Evolutionary conservation across 2,113 vertebrate species (phyloP), one percentile per base, ranked within the genome.

Genomic region (Cinclus mexicanus): DNA sequence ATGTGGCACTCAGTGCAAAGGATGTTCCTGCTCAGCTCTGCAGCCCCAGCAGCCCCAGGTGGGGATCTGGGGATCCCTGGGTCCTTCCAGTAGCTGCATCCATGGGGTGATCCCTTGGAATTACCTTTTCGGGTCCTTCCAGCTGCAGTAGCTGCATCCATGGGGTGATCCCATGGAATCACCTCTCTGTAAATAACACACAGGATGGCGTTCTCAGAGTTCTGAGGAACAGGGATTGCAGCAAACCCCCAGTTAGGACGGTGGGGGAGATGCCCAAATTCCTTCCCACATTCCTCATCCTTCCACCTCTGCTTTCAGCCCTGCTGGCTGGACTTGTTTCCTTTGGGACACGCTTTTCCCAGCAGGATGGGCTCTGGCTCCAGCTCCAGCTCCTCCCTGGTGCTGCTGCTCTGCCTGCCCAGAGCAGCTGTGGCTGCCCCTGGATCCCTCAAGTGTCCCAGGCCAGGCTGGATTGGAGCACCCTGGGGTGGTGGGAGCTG

Each of bases 111-210:
- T 61, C 37, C 37, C 26, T 18, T 28, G 26, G 26, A 16, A 53
- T 53, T 28, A 26, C 49, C 24, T 50, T 37, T 37, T 37, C 8
- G 17, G 49, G 49, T 50, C 50, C 16, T 67, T 6, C 15, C 44
- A 68, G 65, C 46, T 67, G 16, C 8, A 31, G 41, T 42, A 42
- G 42, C 42, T 42, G 35, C 42, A 26, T 25, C 24, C 11, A 1
- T 35, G n/a, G 33, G 33, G 1, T 6, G 5, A 71, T 24, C 15
- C 35, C 28, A 24, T 33, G 50, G 69, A 3, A 7, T 7, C 2
- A 10, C 6, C 4, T 23, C 29, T 10, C 59, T 4, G 55, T 18
- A 6, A 14, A 44, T 14, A 9, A 9, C 0, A 0, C 57, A 0
- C 2, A 11, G 53, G 44, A 1, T 0, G 3, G 5, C 35, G 29